Percentiles rank a stretch among this genome's conserved stretches.
Conservation (phyloP, 2,113 vertebrate genomes). For the Prionailurus bengalensis region DNA sequence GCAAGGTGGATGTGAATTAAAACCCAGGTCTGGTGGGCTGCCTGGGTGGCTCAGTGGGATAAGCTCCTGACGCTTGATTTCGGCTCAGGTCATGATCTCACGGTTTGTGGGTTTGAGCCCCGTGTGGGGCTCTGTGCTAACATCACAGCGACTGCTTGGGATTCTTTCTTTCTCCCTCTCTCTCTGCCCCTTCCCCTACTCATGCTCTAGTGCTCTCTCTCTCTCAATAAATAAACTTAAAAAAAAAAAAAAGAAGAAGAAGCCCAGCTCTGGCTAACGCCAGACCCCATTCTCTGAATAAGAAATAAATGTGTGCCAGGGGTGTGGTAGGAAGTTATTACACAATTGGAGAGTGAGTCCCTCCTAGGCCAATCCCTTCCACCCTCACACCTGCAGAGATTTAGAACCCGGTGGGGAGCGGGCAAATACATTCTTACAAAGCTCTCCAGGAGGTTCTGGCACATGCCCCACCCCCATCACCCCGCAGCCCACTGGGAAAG, state of each 20-base stretch:
- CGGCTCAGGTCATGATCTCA: no score
- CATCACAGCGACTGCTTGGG: no score
- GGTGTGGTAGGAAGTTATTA: not conserved
- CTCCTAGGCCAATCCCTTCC: no score
- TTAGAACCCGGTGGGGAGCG: not conserved
- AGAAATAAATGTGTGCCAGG: not conserved
- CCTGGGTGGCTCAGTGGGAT: no score
- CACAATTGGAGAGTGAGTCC: not conserved
- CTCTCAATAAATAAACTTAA: no score
- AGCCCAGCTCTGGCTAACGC: not conserved
- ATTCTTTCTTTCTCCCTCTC: no score
- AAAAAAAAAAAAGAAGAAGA: no score
- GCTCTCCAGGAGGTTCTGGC: not conserved
- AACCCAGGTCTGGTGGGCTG: not conserved
- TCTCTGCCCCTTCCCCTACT: no score
- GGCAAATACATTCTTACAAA: not conserved
- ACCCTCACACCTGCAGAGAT: not conserved
- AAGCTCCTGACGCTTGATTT: no score
- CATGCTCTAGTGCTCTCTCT: no score
- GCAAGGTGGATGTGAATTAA: not conserved
- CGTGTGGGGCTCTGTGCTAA: no score
- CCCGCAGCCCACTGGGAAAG: not conserved
- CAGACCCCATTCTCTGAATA: not conserved
- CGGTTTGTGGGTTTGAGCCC: no score
- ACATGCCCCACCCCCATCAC: fast-evolving